Percentiles rank a stretch among this genome's conserved stretches.
Evolutionary conservation across 2,888 invertebrate species (phyloP).

Genomic region (Pseudococcus longispinus): DNA sequence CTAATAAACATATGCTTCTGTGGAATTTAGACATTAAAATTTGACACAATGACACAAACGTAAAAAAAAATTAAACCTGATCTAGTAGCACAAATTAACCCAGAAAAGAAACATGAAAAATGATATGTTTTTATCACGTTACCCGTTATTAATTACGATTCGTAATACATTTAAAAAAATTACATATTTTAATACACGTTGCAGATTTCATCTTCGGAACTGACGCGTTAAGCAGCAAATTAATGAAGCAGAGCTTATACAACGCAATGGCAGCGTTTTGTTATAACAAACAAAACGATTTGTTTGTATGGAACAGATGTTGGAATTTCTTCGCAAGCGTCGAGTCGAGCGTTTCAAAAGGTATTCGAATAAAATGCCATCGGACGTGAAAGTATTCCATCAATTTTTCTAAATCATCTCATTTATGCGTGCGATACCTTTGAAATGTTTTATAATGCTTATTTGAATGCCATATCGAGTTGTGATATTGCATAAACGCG

Average conservation of each 20-base stretch:
- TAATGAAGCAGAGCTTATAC: constrained; percentile 12
- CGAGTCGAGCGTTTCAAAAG: not conserved
- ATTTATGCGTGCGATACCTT: not conserved
- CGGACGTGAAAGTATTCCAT: constrained; percentile 7
- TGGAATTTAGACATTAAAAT: not conserved
- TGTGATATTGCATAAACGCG: not conserved
- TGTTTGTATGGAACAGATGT: constrained; percentile 11
- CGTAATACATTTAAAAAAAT: not conserved
- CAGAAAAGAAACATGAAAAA: not conserved
- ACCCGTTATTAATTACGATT: constrained; percentile 11
- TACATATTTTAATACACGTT: not conserved
- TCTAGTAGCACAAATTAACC: not conserved
- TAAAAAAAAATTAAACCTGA: not conserved
- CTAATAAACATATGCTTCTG: not conserved
- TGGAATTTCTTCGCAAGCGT: not conserved
- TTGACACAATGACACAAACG: not conserved
- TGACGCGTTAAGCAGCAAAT: not conserved
- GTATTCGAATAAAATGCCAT: not conserved
- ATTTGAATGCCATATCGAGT: not conserved
- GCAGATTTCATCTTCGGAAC: constrained; percentile 2
- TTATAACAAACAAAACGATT: constrained; percentile 23
- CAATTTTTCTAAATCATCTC: not conserved
- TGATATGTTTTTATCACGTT: not conserved
- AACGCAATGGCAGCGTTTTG: not conserved
- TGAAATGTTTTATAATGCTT: not conserved